Base-by-base conservation (phyloP, 2,888 invertebrate genomes). In the Platycnemis pennipes region DNA sequence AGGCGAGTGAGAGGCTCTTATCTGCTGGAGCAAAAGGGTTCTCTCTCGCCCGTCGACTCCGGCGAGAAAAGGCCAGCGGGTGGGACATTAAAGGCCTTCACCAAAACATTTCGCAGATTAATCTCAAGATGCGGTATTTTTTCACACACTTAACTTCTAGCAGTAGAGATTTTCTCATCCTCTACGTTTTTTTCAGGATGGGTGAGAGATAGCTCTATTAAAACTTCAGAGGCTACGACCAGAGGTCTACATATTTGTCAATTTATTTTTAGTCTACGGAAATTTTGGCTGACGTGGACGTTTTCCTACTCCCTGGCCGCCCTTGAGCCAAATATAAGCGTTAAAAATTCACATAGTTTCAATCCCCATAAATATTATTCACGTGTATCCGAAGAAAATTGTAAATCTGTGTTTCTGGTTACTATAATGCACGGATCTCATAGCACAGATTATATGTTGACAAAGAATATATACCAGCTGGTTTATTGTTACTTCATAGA, bases 91-190 rank as follows among this genome's bases (percentile, higher is more conserved):
- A 77, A 77, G 77, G 77, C 37, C 77, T 37, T 1, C 13, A 77
- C 31, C 77, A 13, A 77, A 37, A 77, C 31, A 77, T 77, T 77
- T 77, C 77, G 77, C 77, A 37, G 77, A 77, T 77, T 77, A 77
- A 77, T 77, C 37, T 77, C 31, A 13, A 16, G 13, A 37, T 77
- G 13, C 77, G 77, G 77, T 37, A 77, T 77, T 77, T 77, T 77
- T 77, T 77, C 77, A 26, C 37, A 77, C 77, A 37, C 26, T 16
- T 13, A 77, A 77, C n/a, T 31, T 37, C 77, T 37, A 37, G 37
- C 37, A n/a, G 31, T 77, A 37, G 37, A 13, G 37, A 8, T 7
- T 3, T 63, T 26, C 63, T 8, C 63, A 63, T 63, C 37, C 37
- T 77, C 2, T 77, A 8, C 77, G 37, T 77, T n/a, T 16, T 11